Evolutionary conservation across 2,797 vertebrate genomes (phyloP).

Genomic region (Eptatretus atami): DNA sequence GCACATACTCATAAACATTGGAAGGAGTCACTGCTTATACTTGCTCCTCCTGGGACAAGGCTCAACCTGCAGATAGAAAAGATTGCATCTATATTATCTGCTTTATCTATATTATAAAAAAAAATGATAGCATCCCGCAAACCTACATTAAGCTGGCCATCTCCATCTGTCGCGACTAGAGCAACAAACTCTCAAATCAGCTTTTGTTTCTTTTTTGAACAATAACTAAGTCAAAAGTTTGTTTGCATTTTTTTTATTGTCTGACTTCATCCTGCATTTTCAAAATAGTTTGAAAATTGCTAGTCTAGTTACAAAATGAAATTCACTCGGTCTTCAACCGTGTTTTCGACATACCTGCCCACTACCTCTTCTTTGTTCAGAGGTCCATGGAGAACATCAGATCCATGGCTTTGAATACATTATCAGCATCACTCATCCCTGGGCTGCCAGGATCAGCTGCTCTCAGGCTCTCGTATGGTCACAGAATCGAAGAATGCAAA

Average conservation of each 20-base stretch:
- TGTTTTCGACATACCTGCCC: constrained; percentile 38
- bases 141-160: not conserved
- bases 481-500: constrained; percentile 96
- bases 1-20: constrained; percentile 90
- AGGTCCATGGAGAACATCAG: constrained; percentile 83
- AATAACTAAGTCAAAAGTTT: no score
- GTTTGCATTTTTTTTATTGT: no score
- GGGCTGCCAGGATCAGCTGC: constrained; percentile 80
- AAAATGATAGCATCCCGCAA: not conserved
- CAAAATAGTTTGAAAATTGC: no score
- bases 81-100: not conserved
- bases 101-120: not conserved
- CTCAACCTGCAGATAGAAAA: constrained; percentile 35
- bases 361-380: constrained; percentile 94
- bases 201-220: no score
- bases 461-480: constrained; percentile 96
- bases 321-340: no score
- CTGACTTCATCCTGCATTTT: no score
- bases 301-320: no score
- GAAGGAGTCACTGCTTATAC: constrained; percentile 90
- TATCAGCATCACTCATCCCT: constrained; percentile 75
- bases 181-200: no score
- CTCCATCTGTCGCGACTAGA: no score
- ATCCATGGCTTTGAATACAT: constrained; percentile 96
- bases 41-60: constrained; percentile 75